Evolutionary conservation across 2,888 invertebrate species (phyloP).

Genomic region (Drosophila diplacantha): DNA sequence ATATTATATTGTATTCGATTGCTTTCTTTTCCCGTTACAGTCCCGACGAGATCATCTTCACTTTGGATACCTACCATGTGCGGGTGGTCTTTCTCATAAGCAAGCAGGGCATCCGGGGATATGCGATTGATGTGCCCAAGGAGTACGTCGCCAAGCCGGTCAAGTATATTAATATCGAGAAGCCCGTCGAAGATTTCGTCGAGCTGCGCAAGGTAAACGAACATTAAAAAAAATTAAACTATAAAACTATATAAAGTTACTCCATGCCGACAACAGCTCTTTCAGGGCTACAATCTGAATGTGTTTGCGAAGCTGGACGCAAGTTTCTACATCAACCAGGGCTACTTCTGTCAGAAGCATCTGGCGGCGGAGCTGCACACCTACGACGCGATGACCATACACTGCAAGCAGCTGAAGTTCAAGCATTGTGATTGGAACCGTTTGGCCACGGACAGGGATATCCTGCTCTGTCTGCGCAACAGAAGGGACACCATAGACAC

Average conservation of each 20-base stretch:
- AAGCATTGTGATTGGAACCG: constrained; percentile 71
- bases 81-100: constrained; percentile 60
- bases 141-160: constrained; percentile 50
- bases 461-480: constrained; percentile 61
- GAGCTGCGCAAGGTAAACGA: constrained; percentile 60
- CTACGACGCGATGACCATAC: constrained; percentile 68
- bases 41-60: constrained; percentile 64
- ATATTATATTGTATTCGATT: neutral
- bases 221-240: neutral
- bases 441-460: constrained; percentile 64
- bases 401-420: constrained; percentile 66
- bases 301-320: constrained; percentile 75
- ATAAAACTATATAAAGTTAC: too few species aligned
- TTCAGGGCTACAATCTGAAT: constrained; percentile 67
- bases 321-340: constrained; percentile 70
- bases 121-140: constrained; percentile 56
- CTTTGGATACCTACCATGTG: constrained; percentile 61
- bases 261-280: constrained; percentile 40
- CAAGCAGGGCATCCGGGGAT: constrained; percentile 60
- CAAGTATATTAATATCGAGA: constrained; percentile 62
- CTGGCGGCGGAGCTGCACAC: constrained; percentile 70
- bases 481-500: constrained; percentile 50
- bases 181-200: constrained; percentile 62
- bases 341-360: constrained; percentile 73
- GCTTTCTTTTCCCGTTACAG: constrained; percentile 30